A percentile compares a stretch with the other conserved stretches of the same genome.
Evolutionary conservation across 2,113 vertebrate genomes (phyloP).

Genomic region (Galeopterus variegatus): DNA sequence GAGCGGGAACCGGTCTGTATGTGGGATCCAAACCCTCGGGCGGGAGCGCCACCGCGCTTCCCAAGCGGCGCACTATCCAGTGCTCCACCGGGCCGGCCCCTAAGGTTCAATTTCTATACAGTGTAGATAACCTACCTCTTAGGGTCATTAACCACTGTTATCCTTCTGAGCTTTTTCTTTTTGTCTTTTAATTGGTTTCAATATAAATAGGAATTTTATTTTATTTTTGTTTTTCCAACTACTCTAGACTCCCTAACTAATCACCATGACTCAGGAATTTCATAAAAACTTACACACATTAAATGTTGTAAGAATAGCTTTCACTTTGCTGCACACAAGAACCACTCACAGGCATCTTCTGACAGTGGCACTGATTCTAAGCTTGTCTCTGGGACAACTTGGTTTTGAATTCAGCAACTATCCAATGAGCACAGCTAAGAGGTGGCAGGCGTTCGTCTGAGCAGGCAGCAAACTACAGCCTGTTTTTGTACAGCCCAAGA

Average conservation of each 20-base stretch:
- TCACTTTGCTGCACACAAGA: background rate
- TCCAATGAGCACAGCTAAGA: background rate
- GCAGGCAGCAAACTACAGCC: background rate
- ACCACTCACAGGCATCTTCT: background rate
- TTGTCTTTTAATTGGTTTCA: slow-evolving; percentile 9
- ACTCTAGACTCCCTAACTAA: background rate
- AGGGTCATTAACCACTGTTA: background rate
- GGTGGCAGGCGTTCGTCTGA: background rate
- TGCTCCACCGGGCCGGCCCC: too few species aligned
- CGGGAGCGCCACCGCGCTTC: too few species aligned
- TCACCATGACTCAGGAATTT: background rate
- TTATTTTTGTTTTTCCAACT: slow-evolving; percentile 12
- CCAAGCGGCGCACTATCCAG: too few species aligned
- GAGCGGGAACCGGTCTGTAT: too few species aligned
- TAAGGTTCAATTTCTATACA: background rate
- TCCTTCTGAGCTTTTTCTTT: background rate
- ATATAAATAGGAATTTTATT: background rate
- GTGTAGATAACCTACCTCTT: background rate
- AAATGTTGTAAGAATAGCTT: background rate
- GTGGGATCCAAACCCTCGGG: too few species aligned
- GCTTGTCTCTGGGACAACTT: background rate
- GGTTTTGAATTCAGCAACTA: background rate
- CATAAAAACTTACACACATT: background rate
- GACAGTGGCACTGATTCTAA: background rate
- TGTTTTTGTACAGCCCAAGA: background rate